These are phyloP conservation scores for Hemichromis elongatus DNA, from an alignment of 2,113 vertebrate species.

Conservation along the genomic window DNA sequence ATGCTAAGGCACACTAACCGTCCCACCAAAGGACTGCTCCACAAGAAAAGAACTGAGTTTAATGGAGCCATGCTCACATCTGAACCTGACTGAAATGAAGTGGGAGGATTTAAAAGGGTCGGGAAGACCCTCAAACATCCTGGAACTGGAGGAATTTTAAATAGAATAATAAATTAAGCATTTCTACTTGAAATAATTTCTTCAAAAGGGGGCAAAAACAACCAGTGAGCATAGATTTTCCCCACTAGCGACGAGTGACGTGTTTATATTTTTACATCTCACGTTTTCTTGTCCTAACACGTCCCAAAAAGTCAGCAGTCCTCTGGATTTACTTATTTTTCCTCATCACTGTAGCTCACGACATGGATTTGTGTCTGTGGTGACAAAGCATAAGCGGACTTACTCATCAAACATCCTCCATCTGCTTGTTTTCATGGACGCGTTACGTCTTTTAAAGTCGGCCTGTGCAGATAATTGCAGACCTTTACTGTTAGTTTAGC, in stretches of 20 bases:
- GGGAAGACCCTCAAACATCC: background rate
- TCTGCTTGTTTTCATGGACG: background rate
- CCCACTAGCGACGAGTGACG: background rate
- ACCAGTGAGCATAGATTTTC: background rate
- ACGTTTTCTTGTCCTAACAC: background rate
- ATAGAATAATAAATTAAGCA: background rate
- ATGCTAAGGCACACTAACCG: background rate
- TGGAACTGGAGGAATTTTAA: background rate
- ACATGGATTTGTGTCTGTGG: background rate
- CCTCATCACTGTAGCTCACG: background rate
- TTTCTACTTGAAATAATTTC: background rate
- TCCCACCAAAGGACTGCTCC: background rate
- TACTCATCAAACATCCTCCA: background rate
- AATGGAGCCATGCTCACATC: fast-evolving
- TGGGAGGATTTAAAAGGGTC: background rate
- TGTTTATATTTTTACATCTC: background rate
- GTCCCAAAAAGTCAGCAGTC: background rate
- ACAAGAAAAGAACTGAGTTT: background rate
- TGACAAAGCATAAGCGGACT: background rate
- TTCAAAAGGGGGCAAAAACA: background rate
- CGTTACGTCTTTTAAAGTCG: background rate
- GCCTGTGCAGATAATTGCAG: background rate
- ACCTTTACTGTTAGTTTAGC: background rate
- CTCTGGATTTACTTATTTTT: background rate
- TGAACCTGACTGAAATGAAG: background rate